Evolutionary conservation across 2,113 vertebrate genomes (phyloP).

Genomic region (Entosphenus tridentatus): DNA sequence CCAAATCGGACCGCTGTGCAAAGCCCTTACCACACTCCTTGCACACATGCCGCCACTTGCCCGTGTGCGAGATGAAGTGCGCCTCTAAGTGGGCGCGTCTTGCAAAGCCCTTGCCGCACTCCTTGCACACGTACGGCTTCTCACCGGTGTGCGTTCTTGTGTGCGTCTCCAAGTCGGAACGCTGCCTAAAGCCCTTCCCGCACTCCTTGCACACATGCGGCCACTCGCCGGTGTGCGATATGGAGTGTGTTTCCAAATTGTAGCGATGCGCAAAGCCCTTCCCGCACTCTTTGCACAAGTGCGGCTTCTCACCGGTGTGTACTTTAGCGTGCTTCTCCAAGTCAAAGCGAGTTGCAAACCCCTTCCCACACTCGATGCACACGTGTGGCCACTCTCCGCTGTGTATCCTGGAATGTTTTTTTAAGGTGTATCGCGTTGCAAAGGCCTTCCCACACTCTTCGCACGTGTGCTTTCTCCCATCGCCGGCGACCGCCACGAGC

Average conservation of each 20-base stretch:
- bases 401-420: neutral
- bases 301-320: slow-evolving; percentile 24
- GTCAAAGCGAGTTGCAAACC: slow-evolving; percentile 21
- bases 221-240: neutral
- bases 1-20: neutral
- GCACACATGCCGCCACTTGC: neutral
- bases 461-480: slow-evolving; percentile 30
- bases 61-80: neutral
- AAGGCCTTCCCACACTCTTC: slow-evolving; percentile 1
- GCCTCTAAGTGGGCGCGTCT: neutral
- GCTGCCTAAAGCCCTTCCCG: slow-evolving; percentile 10
- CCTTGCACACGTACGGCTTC: neutral
- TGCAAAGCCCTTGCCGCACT: slow-evolving; percentile 2
- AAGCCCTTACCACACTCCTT: neutral
- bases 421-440: neutral
- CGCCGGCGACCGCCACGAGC: slow-evolving; percentile 44
- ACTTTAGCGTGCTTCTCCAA: slow-evolving; percentile 22
- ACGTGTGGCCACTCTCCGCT: slow-evolving; percentile 11
- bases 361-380: slow-evolving; percentile 23
- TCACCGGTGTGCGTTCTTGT: neutral
- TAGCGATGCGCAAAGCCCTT: neutral
- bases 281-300: neutral
- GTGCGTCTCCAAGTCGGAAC: neutral
- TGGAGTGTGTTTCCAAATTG: neutral
- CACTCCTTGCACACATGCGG: slow-evolving; percentile 20